Evolutionary conservation across 2,888 invertebrate species (phyloP).

Genomic region (Yponomeuta evonymella): DNA sequence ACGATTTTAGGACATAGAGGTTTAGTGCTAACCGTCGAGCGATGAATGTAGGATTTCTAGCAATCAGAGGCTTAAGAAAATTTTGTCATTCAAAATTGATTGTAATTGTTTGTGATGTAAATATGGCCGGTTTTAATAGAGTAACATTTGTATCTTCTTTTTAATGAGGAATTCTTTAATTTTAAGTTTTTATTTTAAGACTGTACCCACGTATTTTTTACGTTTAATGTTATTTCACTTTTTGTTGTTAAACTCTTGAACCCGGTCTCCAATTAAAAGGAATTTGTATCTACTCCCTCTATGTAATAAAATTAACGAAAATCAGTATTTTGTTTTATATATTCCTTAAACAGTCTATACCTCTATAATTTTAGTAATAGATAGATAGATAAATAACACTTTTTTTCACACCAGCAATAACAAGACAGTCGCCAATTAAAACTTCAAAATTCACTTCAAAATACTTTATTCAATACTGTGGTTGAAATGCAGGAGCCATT

Average conservation of each 20-base stretch:
- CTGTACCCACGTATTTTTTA: neutral
- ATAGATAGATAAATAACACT: no score
- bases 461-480: neutral
- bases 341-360: neutral
- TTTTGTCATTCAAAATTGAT: neutral
- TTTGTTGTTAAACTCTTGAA: slow-evolving; percentile 57
- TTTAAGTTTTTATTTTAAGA: neutral
- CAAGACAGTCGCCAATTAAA: neutral
- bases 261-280: slow-evolving; percentile 33
- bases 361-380: no score
- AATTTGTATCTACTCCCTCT: slow-evolving; percentile 30
- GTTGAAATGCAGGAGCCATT: neutral
- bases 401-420: no score
- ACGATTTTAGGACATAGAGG: neutral
- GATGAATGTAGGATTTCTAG: neutral
- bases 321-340: slow-evolving; percentile 2
- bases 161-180: neutral
- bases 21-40: neutral
- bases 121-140: slow-evolving; percentile 47
- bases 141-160: slow-evolving; percentile 31
- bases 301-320: slow-evolving; percentile 3
- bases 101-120: neutral
- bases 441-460: neutral
- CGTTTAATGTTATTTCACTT: neutral
- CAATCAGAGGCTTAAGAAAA: slow-evolving; percentile 22